Base-by-base conservation (phyloP, 92 coral and sea anemone genomes). In the Palythoa grandis region DNA sequence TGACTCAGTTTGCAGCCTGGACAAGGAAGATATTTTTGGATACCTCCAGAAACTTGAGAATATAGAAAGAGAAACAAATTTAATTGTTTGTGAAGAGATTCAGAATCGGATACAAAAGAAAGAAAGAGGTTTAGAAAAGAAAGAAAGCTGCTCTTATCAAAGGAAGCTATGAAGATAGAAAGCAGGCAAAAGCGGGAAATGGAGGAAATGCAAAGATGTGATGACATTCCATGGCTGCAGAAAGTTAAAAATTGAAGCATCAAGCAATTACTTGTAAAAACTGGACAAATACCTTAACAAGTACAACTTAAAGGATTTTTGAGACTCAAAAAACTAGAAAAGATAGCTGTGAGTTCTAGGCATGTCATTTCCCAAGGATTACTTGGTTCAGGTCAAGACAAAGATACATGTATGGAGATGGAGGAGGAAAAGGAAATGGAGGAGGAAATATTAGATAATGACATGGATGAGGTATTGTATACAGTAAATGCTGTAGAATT, bases 1-100 rank as follows among this genome's bases (percentile, higher is more conserved):
- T 83, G 87, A 83, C 63, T 83, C 77, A 37, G 37, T 83, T 83
- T 83, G 78, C 71, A 48, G 72, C n/a, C n/a, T n/a, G 56, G 87
- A 84, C 43, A 70, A 22, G 53, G 79, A 84, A 35, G 76, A 77
- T 56, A 80, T 83, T 83, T 83, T 69, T 69, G 77, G 66, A 16
- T 83, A 70, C 78, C 52, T 83, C 17, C n/a, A 83, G 20, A 60
- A 83, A 40, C 52, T 70, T 56, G 87, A 50, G 50, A 75, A 53
- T n/a, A 52, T 83, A 52, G 87, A 83, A 79, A 69, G 70, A 70
- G 69, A 83, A 19, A 79, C 78, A 71, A 52, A 29, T 35, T 70
- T 23, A 13, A 63, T 43, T 65, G 87, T 83, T 5, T 57, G 69
- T 54, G 37, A 83, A 47, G 19, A 83, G 38, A 83, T 83, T 68